Evolutionary conservation across 2,797 vertebrate species (phyloP).

Genomic region (Lithobates pipiens): DNA sequence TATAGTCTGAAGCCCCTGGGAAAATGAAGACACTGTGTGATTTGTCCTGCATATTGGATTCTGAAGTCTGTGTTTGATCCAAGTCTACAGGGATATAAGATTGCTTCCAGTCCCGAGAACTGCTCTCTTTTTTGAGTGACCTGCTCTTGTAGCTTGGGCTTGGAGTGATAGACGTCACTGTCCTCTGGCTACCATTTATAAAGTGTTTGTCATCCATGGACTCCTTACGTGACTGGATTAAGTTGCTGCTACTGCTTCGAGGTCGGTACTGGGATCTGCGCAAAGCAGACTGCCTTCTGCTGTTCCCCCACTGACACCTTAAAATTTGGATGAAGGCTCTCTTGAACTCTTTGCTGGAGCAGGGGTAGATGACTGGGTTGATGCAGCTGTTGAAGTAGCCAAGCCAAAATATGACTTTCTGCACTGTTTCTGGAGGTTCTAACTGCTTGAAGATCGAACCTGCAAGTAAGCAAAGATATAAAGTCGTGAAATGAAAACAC

Average conservation of each 20-base stretch:
- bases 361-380: constrained; percentile 98
- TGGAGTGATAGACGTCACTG: constrained; percentile 84
- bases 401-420: constrained; percentile 97
- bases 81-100: constrained; percentile 67
- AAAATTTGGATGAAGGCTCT: constrained; percentile 94
- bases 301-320: constrained; percentile 87
- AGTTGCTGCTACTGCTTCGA: constrained; percentile 82
- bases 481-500: constrained; percentile 1
- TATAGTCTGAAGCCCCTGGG: constrained; percentile 72
- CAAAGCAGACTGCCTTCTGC: constrained; percentile 77
- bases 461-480: constrained; percentile 68
- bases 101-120: constrained; percentile 76
- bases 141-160: constrained; percentile 86
- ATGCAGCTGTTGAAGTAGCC: constrained; percentile 98
- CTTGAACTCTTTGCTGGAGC: constrained; percentile 97
- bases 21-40: constrained; percentile 70
- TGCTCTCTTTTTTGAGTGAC: constrained; percentile 76
- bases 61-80: constrained; percentile 63
- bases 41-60: constrained; percentile 59
- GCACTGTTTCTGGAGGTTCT: constrained; percentile 87
- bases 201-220: constrained; percentile 85
- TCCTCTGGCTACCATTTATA: constrained; percentile 90
- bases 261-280: constrained; percentile 88
- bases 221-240: constrained; percentile 83
- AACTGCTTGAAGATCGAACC: constrained; percentile 89